These are phyloP conservation scores for Druceiella hillmani DNA, from an alignment of 2,888 invertebrate genomes.

Conservation along the genomic window DNA sequence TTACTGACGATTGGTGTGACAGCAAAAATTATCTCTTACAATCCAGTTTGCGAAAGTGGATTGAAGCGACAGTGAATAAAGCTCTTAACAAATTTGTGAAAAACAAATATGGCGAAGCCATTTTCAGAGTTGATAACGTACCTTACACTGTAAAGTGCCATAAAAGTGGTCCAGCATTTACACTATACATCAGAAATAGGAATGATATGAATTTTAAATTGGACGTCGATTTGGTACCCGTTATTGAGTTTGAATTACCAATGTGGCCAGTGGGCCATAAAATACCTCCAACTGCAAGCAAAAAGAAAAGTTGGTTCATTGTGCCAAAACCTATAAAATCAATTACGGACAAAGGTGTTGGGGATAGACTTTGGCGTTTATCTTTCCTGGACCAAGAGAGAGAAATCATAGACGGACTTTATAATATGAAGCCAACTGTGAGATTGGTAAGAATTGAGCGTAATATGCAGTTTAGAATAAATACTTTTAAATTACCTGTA, in stretches of 20 bases:
- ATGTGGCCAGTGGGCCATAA: conserved; percentile 39
- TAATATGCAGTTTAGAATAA: too few species aligned
- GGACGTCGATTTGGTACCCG: conserved; percentile 51
- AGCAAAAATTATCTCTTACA: conserved; percentile 42
- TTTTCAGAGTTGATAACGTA: conserved; percentile 32
- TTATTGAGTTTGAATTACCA: conserved; percentile 40
- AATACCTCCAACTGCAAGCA: too few species aligned
- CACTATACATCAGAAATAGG: conserved; percentile 38
- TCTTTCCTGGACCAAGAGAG: conserved; percentile 53
- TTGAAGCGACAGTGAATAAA: conserved; percentile 44
- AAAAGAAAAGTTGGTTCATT: too few species aligned
- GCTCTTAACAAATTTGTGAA: conserved; percentile 40
- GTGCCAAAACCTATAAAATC: conserved; percentile 48
- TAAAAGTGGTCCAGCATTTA: conserved; percentile 53
- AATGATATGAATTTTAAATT: conserved; percentile 31
- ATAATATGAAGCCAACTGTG: conserved; percentile 40
- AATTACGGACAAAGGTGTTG: conserved; percentile 23
- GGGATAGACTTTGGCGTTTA: conserved; percentile 48
- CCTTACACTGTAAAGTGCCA: conserved; percentile 33
- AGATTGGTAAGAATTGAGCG: conserved; percentile 38
- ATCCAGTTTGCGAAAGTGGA: conserved; percentile 48
- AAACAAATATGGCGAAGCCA: conserved; percentile 31
- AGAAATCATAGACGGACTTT: conserved; percentile 40
- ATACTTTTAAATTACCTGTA: too few species aligned
- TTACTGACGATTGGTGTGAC: conserved; percentile 40